Evolutionary conservation across 2,888 invertebrate species (phyloP), one percentile per base, ranked within the genome.

Genomic region (Perithous albicinctus): DNA sequence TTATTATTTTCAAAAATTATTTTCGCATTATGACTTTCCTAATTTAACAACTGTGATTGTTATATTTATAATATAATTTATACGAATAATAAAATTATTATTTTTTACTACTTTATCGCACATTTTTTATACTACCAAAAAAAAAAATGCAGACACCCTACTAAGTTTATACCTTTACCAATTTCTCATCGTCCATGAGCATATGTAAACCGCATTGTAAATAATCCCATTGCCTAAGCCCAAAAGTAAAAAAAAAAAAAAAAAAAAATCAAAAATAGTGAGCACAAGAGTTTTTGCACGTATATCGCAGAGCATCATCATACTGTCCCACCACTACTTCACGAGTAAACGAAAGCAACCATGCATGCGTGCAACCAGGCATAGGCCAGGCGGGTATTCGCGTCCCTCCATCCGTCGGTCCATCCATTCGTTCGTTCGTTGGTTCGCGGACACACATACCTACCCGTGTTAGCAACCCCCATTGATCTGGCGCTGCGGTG

Each of bases 401-500:
- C 41, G 26, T 26, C 46, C 73, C 69, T 73, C 73, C 69, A 56
- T 78, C 56, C 46, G 64, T 74, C 64, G 38, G 70, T 82, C 59
- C 59, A 35, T 76, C 48, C 78, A 54, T 82, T 66, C 78, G 74
- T 78, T 67, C 74, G 78, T 74, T 66, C 74, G 70, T 74, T 74
- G 72, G 82, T 82, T 41, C 78, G 76, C 46, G 77, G 88, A 88
- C 89, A 90, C 88, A 89, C 88, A 90, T 90, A 91, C 89, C 89
- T 89, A 91, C 89, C 81, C 90, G 91, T 91, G 92, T 92, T 92
- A 92, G 92, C 92, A 92, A 90, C 90, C 91, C 73, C 91, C 92
- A 92, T 92, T 92, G 92, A 92, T 92, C 92, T 92, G 92, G 88
- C 89, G 90, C 90, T 90, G 70, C 74, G 64, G 73, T 74, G 77